A percentile compares a stretch with the other conserved stretches of the same genome.
Evolutionary conservation across 2,797 vertebrate genomes (phyloP).

Genomic region (Rhinogobio ventralis): DNA sequence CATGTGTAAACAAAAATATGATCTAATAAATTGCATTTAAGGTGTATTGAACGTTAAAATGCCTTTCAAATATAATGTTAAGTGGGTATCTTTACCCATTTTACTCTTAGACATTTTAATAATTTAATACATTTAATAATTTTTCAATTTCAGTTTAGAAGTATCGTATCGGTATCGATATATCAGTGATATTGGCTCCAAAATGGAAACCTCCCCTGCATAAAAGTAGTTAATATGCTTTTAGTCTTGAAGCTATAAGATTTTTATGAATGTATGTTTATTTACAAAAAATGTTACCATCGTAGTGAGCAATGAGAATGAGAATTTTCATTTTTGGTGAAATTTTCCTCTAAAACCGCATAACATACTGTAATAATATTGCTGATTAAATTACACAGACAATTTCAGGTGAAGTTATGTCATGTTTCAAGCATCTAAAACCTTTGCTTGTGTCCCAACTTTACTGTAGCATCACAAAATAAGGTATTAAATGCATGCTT

Average conservation of each 20-base stretch:
- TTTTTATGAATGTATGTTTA: neutral
- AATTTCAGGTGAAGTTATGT: conserved; percentile 53
- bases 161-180: no score
- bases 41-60: no score
- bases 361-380: conserved; percentile 61
- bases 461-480: conserved; percentile 54
- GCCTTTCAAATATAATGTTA: no score
- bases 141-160: no score
- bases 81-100: no score
- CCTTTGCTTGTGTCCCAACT: conserved; percentile 44
- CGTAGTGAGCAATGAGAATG: neutral
- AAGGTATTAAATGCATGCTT: conserved; percentile 15
- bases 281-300: neutral
- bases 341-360: neutral
- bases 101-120: no score
- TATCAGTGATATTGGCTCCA: no score
- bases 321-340: neutral
- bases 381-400: conserved; percentile 65
- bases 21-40: no score
- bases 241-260: neutral
- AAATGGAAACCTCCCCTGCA: no score
- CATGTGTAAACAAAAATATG: no score
- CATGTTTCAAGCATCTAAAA: conserved; percentile 60
- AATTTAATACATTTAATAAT: no score
- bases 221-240: neutral